phyloP scores from a whole-genome alignment of 1,140 invertebrate species.

The Drosophila mauritiana region DNA sequence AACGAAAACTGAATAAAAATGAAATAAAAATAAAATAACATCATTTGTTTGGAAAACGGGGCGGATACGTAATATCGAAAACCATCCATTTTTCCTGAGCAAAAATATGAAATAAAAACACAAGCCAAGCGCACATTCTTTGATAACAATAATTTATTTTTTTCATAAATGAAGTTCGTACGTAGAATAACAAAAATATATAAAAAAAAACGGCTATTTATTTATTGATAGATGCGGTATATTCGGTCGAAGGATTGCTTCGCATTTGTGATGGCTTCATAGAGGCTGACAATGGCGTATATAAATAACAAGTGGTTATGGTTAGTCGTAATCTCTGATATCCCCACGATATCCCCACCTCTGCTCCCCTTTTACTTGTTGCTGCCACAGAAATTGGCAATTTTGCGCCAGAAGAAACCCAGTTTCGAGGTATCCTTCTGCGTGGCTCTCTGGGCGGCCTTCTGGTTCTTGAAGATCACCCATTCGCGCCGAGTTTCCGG shows the following conservation, averaged over 20 bases:
- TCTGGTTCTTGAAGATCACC: slow-evolving; percentile 86
- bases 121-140: neutral
- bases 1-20: slow-evolving; percentile 45
- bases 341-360: slow-evolving; percentile 8
- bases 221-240: slow-evolving; percentile 16
- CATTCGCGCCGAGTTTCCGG: slow-evolving; percentile 85
- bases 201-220: slow-evolving; percentile 1
- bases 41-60: neutral
- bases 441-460: slow-evolving; percentile 43
- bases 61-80: too few species aligned
- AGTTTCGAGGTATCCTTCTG: slow-evolving; percentile 52
- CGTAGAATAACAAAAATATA: slow-evolving; percentile 10
- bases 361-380: slow-evolving; percentile 19
- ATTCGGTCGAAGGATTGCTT: slow-evolving; percentile 33
- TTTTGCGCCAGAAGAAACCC: slow-evolving; percentile 71
- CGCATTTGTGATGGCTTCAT: slow-evolving; percentile 50
- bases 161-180: slow-evolving; percentile 7
- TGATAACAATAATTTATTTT: slow-evolving; percentile 51
- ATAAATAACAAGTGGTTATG: slow-evolving; percentile 41
- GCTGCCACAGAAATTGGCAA: slow-evolving; percentile 60
- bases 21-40: slow-evolving; percentile 48
- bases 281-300: slow-evolving; percentile 48
- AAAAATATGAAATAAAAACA: neutral
- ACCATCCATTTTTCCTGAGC: too few species aligned
- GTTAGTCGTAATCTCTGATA: slow-evolving; percentile 43